Percentiles rank a stretch among this genome's conserved stretches.
phyloP scores from a whole-genome alignment of 2,888 invertebrate genomes.

The Nephrotoma flavescens region DNA sequence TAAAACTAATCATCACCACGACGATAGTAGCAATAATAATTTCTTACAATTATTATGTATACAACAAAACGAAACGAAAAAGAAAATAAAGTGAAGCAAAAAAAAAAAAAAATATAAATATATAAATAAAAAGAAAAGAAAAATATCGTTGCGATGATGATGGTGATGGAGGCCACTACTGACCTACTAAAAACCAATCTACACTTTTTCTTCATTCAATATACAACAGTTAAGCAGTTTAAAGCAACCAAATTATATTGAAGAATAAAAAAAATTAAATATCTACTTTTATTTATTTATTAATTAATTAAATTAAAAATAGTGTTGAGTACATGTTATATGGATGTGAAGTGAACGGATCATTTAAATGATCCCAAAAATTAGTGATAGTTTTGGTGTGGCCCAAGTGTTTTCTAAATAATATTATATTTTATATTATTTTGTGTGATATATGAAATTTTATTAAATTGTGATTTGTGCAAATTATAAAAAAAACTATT shows the following conservation, averaged over 20 bases:
- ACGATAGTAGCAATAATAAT: background rate
- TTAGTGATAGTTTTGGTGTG: background rate
- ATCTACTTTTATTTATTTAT: background rate
- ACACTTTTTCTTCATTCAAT: conserved; percentile 18
- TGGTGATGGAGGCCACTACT: conserved; percentile 23
- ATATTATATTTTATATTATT: background rate
- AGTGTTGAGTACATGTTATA: background rate
- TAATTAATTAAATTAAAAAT: background rate
- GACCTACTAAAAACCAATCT: conserved; percentile 24
- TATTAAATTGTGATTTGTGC: background rate
- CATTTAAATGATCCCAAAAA: background rate
- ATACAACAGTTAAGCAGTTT: conserved; percentile 16
- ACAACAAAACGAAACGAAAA: background rate
- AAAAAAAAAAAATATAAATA: too few relatives aligned
- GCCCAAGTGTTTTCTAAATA: background rate
- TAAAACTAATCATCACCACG: background rate
- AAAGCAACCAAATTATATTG: background rate
- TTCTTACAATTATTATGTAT: background rate
- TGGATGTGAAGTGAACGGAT: background rate
- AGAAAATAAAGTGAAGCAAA: background rate
- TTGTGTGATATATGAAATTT: background rate
- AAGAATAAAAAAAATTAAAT: background rate
- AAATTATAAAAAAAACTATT: background rate
- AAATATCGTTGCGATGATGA: background rate
- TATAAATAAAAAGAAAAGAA: background rate